Conservation (phyloP, 2,888 invertebrate genomes). For the Gastracanthus pulcherrimus region DNA sequence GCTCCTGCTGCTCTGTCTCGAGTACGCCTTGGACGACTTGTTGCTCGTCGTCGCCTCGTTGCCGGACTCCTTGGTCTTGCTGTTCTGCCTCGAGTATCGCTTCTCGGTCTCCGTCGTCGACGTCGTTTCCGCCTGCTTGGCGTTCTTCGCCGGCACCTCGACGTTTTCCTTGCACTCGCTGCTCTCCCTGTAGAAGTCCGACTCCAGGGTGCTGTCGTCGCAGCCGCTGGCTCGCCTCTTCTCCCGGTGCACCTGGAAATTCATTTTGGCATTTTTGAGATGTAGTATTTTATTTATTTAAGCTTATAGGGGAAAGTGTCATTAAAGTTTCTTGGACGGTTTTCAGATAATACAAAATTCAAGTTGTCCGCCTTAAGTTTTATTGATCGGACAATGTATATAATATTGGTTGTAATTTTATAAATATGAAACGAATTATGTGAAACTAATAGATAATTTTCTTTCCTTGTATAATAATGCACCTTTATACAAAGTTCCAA, state of each 20-base stretch:
- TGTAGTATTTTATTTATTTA: too few species aligned
- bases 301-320: too few species aligned
- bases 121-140: slow-evolving; percentile 36
- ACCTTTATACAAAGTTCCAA: too few species aligned
- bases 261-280: too few species aligned
- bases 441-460: too few species aligned
- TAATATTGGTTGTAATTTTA: too few species aligned
- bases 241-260: slow-evolving; percentile 69
- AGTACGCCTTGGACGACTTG: slow-evolving; percentile 58
- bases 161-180: slow-evolving; percentile 59
- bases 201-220: slow-evolving; percentile 74
- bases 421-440: too few species aligned
- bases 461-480: too few species aligned
- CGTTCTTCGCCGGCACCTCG: slow-evolving; percentile 23
- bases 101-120: slow-evolving; percentile 4
- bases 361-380: too few species aligned
- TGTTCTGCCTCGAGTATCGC: slow-evolving; percentile 65
- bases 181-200: slow-evolving; percentile 65
- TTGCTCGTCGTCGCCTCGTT: neutral
- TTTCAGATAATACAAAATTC: neutral
- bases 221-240: slow-evolving; percentile 71
- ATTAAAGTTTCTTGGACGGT: too few species aligned
- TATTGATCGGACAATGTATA: too few species aligned
- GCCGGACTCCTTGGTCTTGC: slow-evolving; percentile 58
- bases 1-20: slow-evolving; percentile 58